phyloP scores from a whole-genome alignment of 2,797 vertebrate genomes.

The Enteromius thamalakanensis region DNA sequence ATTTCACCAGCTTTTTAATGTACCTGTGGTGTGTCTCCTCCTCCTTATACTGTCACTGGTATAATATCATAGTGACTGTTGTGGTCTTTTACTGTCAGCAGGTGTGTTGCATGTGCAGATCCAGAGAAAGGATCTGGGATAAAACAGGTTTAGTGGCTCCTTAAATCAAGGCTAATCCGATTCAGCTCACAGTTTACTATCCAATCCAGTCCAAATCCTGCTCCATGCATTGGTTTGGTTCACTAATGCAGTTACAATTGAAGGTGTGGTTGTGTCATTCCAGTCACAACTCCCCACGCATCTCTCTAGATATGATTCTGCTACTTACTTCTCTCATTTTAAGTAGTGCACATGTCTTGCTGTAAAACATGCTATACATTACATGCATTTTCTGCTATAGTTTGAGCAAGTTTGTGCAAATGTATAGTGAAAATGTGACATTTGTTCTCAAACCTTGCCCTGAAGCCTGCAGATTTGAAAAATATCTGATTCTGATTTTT shows the following conservation, averaged over 20 bases:
- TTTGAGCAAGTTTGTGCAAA: neutral
- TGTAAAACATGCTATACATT: neutral
- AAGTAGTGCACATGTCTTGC: too few relatives aligned
- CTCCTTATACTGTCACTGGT: neutral
- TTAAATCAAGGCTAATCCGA: slow-evolving; percentile 61
- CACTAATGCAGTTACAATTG: slow-evolving; percentile 37
- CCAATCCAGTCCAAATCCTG: slow-evolving; percentile 61
- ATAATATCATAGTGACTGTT: slow-evolving; percentile 10
- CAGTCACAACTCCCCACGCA: neutral
- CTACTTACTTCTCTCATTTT: neutral
- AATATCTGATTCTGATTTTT: neutral
- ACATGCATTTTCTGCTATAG: neutral
- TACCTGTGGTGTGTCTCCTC: neutral
- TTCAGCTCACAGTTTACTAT: slow-evolving; percentile 67
- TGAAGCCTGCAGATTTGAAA: neutral
- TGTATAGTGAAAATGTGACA: neutral
- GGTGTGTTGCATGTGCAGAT: slow-evolving; percentile 50
- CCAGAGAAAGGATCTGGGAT: slow-evolving; percentile 62
- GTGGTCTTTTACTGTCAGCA: slow-evolving; percentile 18
- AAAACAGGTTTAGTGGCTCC: slow-evolving; percentile 68
- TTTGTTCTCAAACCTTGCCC: neutral
- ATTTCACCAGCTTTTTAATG: neutral
- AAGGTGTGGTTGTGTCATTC: neutral
- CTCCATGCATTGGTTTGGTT: slow-evolving; percentile 58
- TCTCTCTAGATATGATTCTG: neutral